Evolutionary conservation across 2,888 invertebrate species (phyloP), one percentile per base, ranked within the genome.

Genomic region (Leptinotarsa tumamoca): DNA sequence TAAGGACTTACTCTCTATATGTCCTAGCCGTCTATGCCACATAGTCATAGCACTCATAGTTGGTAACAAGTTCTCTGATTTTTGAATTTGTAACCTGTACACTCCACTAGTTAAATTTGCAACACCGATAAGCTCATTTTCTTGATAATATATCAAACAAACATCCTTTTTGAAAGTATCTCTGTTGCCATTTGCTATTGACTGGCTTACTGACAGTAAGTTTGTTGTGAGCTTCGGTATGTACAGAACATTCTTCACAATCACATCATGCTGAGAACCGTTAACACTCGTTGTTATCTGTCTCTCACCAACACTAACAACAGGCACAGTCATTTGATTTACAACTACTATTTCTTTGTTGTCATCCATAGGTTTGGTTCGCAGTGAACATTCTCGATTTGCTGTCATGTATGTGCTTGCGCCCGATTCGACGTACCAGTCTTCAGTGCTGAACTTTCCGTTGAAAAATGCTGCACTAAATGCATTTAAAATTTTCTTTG

Each of bases 131-230:
- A 81, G 67, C 10, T n/a, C 15, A 13, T 74, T 73, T 75, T 81
- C 67, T 68, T 72, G 49, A 78, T 79, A 68, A 73, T 66, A 74
- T 76, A 82, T 76, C 69, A 63, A 70, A 49, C 70, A 70, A n/a
- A 52, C 23, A n/a, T 18, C 5, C n/a, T 17, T 54, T 33, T 51
- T 23, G 73, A 83, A 83, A 7, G 66, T 63, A 21, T 81, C 79
- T 23, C 68, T 68, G 67, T 82, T 82, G 23, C 77, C 80, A 33
- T 80, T 81, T 73, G 79, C 80, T 21, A 83, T 75, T 33, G 83
- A 68, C 74, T 82, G 71, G 63, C 72, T 69, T 4, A 83, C 82
- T 18, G 82, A 83, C 63, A 83, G 33, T 71, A 75, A 71, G 52
- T 77, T 78, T 15, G 78, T 78, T 1, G 78, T 67, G 21, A 78